Evolutionary conservation across 2,113 vertebrate genomes (phyloP), one percentile per base, ranked within the genome.

Genomic region (Chaetura pelagica): DNA sequence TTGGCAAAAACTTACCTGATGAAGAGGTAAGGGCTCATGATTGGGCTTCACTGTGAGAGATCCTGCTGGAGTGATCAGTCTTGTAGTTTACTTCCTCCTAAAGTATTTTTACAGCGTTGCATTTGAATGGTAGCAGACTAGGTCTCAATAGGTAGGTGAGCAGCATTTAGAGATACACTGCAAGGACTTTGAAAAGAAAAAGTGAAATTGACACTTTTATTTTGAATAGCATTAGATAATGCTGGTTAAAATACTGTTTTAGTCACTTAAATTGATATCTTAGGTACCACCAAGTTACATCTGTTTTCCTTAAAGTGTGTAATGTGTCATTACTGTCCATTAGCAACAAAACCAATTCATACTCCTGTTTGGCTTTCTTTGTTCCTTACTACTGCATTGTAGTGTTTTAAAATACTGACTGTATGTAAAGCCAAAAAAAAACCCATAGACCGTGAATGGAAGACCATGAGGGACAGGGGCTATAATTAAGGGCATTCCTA

Each of bases 1-100:
- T 99, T 92, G 98, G 98, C 40, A 98, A 89, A 97, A 98, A 98
- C 75, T 66, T 96, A 63, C 92, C 98, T 12, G 98, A 99, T 77
- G 98, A 99, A 94, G 98, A 99, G 98, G 99, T 99, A 97, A 96
- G 69, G 52, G 59, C 30, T 84, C 32, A 10, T 75, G 2, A 2
- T 16, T n/a, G 4, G 12, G 8, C 24, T 76, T 84, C 54, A 14
- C 29, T 73, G 54, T 4, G 5, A 52, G 29, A n/a, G 21, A 11
- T 84, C 4, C 0, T 57, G 3, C 2, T 49, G 57, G 19, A 24
- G 40, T 54, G 51, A 21, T 68, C 44, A 29, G 7, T 51, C 18
- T 35, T 67, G 12, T 52, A 34, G 23, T 52, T 81, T 62, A 4
- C 77, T 81, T 92, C 52, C 7, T 54, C 30, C 7, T 63, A 3